These are phyloP conservation scores for Oceanodroma leucorhoa DNA, from an alignment of 2,797 vertebrate species.

Conservation along the genomic window DNA sequence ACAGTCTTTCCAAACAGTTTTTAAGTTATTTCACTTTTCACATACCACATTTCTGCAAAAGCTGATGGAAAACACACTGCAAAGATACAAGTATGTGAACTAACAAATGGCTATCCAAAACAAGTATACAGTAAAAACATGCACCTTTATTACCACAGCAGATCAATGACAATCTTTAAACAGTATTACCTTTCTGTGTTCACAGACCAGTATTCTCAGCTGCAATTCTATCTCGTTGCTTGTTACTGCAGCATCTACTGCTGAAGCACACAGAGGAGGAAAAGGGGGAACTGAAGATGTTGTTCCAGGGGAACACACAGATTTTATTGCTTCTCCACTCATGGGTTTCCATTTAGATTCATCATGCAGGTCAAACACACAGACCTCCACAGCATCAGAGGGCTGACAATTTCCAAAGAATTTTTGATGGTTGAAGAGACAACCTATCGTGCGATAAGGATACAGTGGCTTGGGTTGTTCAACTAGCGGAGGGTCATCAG, in stretches of 20 bases:
- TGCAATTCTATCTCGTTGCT: conserved; percentile 94
- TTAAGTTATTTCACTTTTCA: background rate
- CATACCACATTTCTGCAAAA: background rate
- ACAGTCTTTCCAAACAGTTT: background rate
- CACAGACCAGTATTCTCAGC: conserved; percentile 86
- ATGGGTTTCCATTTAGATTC: conserved; percentile 95
- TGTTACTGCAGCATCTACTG: conserved; percentile 80
- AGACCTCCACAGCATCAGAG: conserved; percentile 89
- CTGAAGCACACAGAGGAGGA: conserved; percentile 86
- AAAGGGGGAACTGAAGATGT: conserved; percentile 82
- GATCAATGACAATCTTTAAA: background rate
- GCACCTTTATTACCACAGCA: background rate
- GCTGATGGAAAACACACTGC: background rate
- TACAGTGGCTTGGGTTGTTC: conserved; percentile 85
- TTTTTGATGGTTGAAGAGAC: conserved; percentile 91
- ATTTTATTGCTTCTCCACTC: conserved; percentile 92
- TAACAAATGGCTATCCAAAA: background rate
- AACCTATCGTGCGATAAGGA: conserved; percentile 91
- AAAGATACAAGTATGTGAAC: background rate
- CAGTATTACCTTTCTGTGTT: conserved; percentile 91
- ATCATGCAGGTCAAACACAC: conserved; percentile 87
- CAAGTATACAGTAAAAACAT: background rate
- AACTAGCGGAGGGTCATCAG: conserved; percentile 83
- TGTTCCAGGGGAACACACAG: conserved; percentile 87
- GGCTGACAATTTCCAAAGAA: conserved; percentile 95